Evolutionary conservation across 2,113 vertebrate species (phyloP).

Genomic region (Carlito syrichta): DNA sequence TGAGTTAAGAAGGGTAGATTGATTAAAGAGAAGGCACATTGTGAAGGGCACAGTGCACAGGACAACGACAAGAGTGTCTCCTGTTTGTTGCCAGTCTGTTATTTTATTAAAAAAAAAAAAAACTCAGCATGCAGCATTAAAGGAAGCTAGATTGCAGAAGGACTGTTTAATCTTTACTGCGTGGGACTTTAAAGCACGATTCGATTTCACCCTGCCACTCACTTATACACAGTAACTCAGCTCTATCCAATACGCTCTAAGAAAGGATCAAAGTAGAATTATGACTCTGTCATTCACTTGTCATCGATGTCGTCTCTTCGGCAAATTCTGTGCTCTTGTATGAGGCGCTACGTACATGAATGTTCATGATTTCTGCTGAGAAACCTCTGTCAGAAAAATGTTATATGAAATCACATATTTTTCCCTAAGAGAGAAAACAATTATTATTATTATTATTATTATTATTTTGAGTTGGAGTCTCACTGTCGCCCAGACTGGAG

Average conservation of each 20-base stretch:
- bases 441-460: no score
- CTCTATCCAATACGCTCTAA: not conserved
- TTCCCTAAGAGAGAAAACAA: constrained; percentile 34
- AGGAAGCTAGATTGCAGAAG: not conserved
- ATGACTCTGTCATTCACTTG: not conserved
- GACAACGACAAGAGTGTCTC: no score
- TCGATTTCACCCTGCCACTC: not conserved
- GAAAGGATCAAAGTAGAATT: not conserved
- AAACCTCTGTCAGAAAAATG: not conserved
- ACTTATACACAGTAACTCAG: not conserved
- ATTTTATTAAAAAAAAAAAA: constrained; percentile 3
- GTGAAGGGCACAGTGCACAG: no score
- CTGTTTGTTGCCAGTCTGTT: no score
- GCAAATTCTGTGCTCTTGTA: not conserved
- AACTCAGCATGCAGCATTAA: not conserved
- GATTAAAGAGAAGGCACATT: no score
- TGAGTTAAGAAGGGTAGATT: no score
- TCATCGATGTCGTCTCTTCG: not conserved
- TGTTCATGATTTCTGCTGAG: not conserved
- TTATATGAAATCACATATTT: constrained; percentile 51
- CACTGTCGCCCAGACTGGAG: no score
- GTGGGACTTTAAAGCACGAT: not conserved
- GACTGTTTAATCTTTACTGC: not conserved
- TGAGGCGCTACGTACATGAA: not conserved
- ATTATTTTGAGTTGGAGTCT: no score